phyloP scores from a whole-genome alignment of 2,888 invertebrate species.

The Xanthia togata region DNA sequence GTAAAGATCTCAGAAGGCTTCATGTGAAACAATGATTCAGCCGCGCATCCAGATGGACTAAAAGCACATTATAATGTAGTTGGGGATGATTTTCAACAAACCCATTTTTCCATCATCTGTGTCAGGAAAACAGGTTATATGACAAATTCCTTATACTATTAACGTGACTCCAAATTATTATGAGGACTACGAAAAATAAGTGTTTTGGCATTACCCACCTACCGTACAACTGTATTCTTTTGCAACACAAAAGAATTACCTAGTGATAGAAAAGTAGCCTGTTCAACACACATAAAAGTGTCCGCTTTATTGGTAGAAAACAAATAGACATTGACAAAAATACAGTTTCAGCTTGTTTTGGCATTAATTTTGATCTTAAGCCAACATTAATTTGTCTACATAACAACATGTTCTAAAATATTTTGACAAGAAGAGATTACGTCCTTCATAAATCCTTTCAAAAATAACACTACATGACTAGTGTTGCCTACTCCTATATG shows the following conservation, averaged over 20 bases:
- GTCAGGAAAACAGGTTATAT: background rate
- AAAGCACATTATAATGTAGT: background rate
- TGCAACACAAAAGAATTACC: background rate
- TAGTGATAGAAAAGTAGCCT: no score
- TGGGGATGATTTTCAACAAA: background rate
- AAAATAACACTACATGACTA: slow-evolving; percentile 6
- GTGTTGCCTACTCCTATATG: background rate
- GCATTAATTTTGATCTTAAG: slow-evolving; percentile 28
- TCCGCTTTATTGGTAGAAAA: background rate
- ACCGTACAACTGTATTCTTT: background rate
- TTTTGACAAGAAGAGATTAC: slow-evolving; percentile 25
- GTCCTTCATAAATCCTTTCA: slow-evolving; percentile 31
- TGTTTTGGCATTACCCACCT: background rate
- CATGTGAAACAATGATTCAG: background rate
- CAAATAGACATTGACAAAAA: slow-evolving; percentile 11
- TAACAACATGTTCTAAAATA: slow-evolving; percentile 28
- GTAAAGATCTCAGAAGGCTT: background rate
- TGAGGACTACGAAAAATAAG: background rate
- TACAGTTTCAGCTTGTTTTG: slow-evolving; percentile 18
- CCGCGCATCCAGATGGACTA: background rate
- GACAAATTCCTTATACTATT: background rate
- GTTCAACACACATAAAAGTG: background rate
- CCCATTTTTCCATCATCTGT: no score
- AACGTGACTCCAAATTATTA: background rate
- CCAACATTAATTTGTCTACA: slow-evolving; percentile 35